Base-by-base conservation (phyloP, 2,888 invertebrate species). In the Heliconius charithonia region DNA sequence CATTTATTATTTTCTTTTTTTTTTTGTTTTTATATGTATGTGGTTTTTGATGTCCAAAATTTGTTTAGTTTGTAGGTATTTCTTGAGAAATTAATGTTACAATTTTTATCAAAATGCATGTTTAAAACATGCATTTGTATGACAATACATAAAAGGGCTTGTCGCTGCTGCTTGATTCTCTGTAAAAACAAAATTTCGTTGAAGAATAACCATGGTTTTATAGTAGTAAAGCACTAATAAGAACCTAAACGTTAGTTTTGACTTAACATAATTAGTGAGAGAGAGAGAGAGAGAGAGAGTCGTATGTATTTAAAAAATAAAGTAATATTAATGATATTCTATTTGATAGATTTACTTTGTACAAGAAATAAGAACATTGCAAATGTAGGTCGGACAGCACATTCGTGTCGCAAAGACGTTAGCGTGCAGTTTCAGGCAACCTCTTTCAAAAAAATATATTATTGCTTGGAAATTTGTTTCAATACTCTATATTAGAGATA, bases 401-500 rank as follows among this genome's bases (percentile, higher is more conserved):
- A 90, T 85, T 84, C 93, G 92, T 93, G 93, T 81, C 82, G 59
- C 62, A 78, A 76, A 78, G 82, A 83, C 91, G 89, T 93, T 93
- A 91, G 92, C 92, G 90, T 91, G 92, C 82, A 84, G 83, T 87
- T 86, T 86, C 85, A 83, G 82, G 82, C 82, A 84, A 86, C 88
- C 92, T 92, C 89, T 90, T 90, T 90, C 86, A 88, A 89, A 89
- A 87, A 86, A 86, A 88, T 87, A 87, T 84, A 86, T 86, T 84
- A 86, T 86, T 85, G 90, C 91, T 90, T 91, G 91, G 88, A 86
- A 89, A 90, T 91, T 89, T 85, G 86, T 86, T 87, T 85, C 86
- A 85, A 87, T 89, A 88, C 85, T 85, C 0, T 62, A 59, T 71
- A 56, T 63, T 63, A 27, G 4, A 63, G 63, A 25, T 63, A 27